These are phyloP conservation scores for Cossypha niveicapilla DNA, from an alignment of 2,797 vertebrate genomes.

Conservation along the genomic window DNA sequence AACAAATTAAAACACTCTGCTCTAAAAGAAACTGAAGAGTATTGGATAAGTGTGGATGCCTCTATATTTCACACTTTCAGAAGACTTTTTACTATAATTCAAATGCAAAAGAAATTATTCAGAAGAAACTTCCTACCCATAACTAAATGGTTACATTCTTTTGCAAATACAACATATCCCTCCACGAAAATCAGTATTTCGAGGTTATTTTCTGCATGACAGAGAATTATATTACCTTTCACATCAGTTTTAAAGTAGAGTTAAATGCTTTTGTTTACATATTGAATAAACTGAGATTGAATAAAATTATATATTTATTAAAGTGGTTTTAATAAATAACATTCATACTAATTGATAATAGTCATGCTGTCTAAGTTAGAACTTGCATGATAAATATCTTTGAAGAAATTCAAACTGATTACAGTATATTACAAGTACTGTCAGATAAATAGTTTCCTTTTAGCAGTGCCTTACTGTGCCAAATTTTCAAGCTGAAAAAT, in stretches of 20 bases:
- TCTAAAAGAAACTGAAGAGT: background rate
- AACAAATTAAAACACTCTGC: background rate
- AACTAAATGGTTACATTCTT: background rate
- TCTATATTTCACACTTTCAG: background rate
- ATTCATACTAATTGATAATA: background rate
- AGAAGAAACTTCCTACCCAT: background rate
- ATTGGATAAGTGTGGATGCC: background rate
- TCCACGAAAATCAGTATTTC: background rate
- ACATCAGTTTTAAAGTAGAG: background rate
- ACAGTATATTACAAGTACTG: background rate
- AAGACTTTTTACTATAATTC: background rate
- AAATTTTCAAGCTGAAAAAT: background rate
- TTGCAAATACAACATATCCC: background rate
- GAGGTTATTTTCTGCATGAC: background rate
- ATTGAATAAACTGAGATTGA: background rate
- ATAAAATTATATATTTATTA: background rate
- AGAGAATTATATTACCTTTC: background rate
- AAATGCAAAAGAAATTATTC: background rate
- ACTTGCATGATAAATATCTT: background rate
- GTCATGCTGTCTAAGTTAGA: background rate
- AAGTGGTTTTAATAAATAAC: background rate
- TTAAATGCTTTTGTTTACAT: background rate
- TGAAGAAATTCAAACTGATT: background rate
- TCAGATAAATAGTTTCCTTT: background rate
- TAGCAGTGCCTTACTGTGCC: background rate